Evolutionary conservation across 2,797 vertebrate genomes (phyloP), one percentile per base, ranked within the genome.

Genomic region (Onychomys torridus): DNA sequence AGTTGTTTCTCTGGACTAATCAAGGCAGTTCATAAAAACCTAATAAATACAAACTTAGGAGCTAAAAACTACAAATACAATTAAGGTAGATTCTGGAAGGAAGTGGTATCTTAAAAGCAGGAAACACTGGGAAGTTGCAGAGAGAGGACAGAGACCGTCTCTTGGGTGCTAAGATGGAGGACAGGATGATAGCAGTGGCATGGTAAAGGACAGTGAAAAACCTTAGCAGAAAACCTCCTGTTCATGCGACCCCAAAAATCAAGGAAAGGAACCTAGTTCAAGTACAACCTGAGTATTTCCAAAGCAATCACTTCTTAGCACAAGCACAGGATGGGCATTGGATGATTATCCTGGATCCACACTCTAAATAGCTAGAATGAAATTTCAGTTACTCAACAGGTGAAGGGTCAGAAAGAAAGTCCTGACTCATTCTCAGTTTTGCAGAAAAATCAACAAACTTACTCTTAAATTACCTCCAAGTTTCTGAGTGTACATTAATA

Each of bases 171-270:
- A 59, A 43, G 17, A 5, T 23, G 21, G 37, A 71, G 19, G 7
- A 43, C n/a, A 34, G 63, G 6, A 21, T 27, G 21, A 8, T 1
- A 14, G 0, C 4, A 71, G 7, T 6, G 4, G 4, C 4, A 6
- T 27, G 9, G n/a, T 9, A 57, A 49, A 71, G 37, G 43, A 17
- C 17, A 25, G 3, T 43, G 71, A 25, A 19, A 46, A 73, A 19
- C 37, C 23, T 34, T 19, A 61, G 11, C 46, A n/a, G 29, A 73
- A 73, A 46, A 6, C 21, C 46, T 29, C 40, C 1, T 8, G 65
- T 16, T 57, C 29, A 23, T 27, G 17, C 13, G 25, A 49, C 10
- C 25, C 27, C 57, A 59, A 16, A 14, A 78, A 52, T 52, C 43
- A 78, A 78, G 46, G 6, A 77, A 17, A 52, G 1, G 14, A 52